Conservation (phyloP, 30 jellyfish, hydroid and myxozoan genomes). For the Aurelia aurita region DNA sequence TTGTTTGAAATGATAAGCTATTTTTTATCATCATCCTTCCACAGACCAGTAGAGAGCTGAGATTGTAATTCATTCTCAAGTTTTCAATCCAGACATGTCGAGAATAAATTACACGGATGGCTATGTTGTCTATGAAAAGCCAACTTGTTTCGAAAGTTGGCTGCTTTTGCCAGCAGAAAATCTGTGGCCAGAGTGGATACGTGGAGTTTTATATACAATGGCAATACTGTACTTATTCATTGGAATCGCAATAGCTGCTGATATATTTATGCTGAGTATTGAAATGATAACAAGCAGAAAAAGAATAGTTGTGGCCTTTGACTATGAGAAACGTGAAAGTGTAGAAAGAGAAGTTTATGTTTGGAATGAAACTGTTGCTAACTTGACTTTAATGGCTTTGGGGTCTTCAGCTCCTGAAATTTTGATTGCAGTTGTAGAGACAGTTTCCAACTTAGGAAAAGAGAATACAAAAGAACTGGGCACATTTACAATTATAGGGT, state of each 20-base stretch:
- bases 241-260: conserved; percentile 96
- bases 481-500: conserved; percentile 84
- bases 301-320: conserved; percentile 74
- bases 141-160: conserved; percentile 90
- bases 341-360: conserved; percentile 82
- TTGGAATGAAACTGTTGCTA: conserved; percentile 96
- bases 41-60: too few species aligned
- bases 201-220: conserved; percentile 73
- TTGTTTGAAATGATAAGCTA: too few species aligned
- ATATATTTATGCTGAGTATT: conserved; percentile 87
- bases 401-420: conserved; percentile 98
- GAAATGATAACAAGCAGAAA: conserved; percentile 93
- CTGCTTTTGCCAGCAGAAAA: conserved; percentile 86
- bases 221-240: conserved; percentile 83
- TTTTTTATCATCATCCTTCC: too few species aligned
- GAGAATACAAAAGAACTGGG: conserved; percentile 67
- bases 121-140: conserved; percentile 64
- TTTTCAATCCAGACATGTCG: conserved; percentile 16
- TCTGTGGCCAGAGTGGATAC: conserved; percentile 88
- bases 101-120: conserved; percentile 78
- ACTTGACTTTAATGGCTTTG: conserved; percentile 92
- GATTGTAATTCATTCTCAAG: too few species aligned
- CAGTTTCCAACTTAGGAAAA: conserved; percentile 58
- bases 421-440: conserved; percentile 89
- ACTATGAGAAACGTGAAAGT: conserved; percentile 69